Evolutionary conservation across 2,797 vertebrate genomes (phyloP), one percentile per base, ranked within the genome.

Genomic region (Danio kyathit): DNA sequence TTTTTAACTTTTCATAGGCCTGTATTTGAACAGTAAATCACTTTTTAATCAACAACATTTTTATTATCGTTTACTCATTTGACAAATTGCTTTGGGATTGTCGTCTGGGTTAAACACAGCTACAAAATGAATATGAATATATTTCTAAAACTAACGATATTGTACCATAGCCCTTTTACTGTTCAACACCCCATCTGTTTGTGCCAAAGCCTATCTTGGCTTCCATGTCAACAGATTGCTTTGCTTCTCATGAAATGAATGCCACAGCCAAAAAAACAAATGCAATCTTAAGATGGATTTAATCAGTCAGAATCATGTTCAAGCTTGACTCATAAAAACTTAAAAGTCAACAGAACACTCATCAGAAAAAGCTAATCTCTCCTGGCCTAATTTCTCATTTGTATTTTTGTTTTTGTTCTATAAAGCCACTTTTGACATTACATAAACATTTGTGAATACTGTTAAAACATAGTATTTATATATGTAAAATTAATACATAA

Each of bases 101-200:
- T 54, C 16, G 1, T 14, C 12, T 41, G 70, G 29, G 29, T n/a
- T 52, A 29, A 29, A 19, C 44, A 21, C 4, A 6, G 44, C 1
- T 5, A 46, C 44, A 21, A 8, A 49, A 11, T 70, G 0, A 70
- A 52, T 52, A 1, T 29, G 5, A 12, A 40, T 70, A 16, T 5
- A 67, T 14, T 13, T 9, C 0, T 48, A 67, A 21, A 48, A 46
- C 46, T 5, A 0, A 51, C n/a, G 8, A 16, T 10, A 16, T 16
- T 69, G 13, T 10, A 12, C 29, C 29, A 17, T 17, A 71, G 11
- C 6, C 29, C 2, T 54, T 9, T 21, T 69, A 40, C 48, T 51
- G 5, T 51, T 70, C 6, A 52, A 17, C 14, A 52, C 21, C 16
- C 67, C 29, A 70, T 70, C 67, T 70, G 66, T 70, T 48, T 29